Evolutionary conservation across 2,888 invertebrate genomes (phyloP).

Genomic region (Bimastos eiseni): DNA sequence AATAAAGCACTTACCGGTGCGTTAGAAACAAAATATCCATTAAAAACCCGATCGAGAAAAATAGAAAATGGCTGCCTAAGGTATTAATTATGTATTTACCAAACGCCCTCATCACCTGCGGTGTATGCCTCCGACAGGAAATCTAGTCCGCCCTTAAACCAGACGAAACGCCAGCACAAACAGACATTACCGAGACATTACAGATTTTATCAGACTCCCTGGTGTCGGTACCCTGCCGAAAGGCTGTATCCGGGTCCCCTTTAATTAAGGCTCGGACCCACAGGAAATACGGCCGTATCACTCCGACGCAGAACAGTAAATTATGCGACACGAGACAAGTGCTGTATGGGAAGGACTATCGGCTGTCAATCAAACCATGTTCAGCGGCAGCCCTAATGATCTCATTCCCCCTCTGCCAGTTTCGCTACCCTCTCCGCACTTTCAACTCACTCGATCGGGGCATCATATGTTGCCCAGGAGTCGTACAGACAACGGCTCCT

Average conservation of each 20-base stretch:
- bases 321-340: conserved; percentile 13
- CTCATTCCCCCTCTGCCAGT: background rate
- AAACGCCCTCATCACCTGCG: conserved; percentile 5
- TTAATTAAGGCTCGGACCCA: background rate
- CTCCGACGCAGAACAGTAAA: conserved; percentile 5
- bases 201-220: background rate
- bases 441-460: background rate
- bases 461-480: background rate
- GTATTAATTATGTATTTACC: conserved; percentile 13
- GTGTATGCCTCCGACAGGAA: background rate
- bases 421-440: background rate
- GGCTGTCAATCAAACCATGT: background rate
- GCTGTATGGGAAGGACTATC: background rate
- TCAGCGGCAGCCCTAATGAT: conserved; percentile 13
- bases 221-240: background rate
- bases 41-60: conserved; percentile 5
- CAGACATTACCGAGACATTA: background rate
- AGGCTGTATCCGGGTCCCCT: background rate
- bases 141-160: background rate
- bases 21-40: background rate
- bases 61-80: background rate
- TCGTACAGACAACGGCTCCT: background rate
- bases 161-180: background rate
- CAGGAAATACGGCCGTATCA: background rate
- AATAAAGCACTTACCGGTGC: conserved; percentile 13